Percentiles rank a stretch among this genome's conserved stretches.
phyloP scores from a whole-genome alignment of 1,140 invertebrate species.

The Hycleus phaleratus region DNA sequence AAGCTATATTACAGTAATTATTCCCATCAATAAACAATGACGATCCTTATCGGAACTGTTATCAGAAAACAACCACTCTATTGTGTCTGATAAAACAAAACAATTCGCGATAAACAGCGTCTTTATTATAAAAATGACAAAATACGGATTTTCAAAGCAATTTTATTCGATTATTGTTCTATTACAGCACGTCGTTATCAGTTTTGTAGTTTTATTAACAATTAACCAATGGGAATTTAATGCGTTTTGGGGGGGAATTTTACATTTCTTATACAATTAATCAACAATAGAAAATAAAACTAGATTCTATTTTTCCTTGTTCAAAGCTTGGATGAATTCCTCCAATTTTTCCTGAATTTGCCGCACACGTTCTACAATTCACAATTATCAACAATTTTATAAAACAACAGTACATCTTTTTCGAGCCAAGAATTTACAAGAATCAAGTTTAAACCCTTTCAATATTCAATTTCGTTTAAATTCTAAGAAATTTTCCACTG shows the following conservation, averaged over 20 bases:
- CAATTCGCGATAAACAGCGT: too few relatives aligned
- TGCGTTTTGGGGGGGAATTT: too few relatives aligned
- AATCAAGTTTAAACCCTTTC: too few relatives aligned
- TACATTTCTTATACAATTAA: too few relatives aligned
- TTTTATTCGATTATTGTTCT: conserved; percentile 1
- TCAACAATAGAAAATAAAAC: background rate
- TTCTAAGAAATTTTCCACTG: too few relatives aligned
- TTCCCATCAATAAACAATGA: background rate
- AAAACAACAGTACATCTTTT: background rate
- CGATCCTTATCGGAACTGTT: too few relatives aligned
- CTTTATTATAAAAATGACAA: background rate
- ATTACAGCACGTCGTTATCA: background rate
- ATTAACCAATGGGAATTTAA: too few relatives aligned
- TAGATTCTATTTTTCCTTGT: conserved; percentile 62
- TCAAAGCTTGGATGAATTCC: conserved; percentile 92
- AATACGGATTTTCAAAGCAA: background rate
- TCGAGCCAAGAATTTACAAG: too few relatives aligned
- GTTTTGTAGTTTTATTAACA: background rate
- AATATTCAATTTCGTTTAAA: too few relatives aligned
- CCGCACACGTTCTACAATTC: conserved; percentile 81
- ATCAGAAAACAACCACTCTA: too few relatives aligned
- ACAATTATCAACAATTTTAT: background rate
- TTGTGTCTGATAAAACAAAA: too few relatives aligned
- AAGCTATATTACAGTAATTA: background rate
- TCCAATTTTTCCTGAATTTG: conserved; percentile 97